Percentiles rank a stretch among this genome's conserved stretches.
Conservation (phyloP, 92 coral and sea anemone species). For the Umimayanthus chanpuru region DNA sequence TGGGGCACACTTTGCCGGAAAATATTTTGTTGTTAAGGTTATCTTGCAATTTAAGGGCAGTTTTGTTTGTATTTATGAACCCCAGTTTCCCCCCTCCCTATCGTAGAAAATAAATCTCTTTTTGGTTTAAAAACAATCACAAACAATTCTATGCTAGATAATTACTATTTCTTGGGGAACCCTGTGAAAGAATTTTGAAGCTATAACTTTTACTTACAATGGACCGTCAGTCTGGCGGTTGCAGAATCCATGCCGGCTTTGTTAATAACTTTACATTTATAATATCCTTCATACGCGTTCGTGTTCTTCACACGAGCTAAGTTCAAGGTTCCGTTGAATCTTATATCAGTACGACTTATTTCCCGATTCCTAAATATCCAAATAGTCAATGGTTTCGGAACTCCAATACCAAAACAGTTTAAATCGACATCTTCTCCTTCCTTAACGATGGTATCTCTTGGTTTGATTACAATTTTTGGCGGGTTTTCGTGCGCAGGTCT, state of each 20-base stretch:
- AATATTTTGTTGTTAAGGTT: too few relatives aligned
- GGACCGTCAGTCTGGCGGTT: constrained; percentile 7
- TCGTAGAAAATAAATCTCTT: too few relatives aligned
- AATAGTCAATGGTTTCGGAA: not conserved
- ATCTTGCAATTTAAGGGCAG: too few relatives aligned
- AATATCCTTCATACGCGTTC: not conserved
- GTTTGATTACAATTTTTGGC: not conserved
- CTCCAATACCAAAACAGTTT: constrained; percentile 2
- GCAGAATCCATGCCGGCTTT: not conserved
- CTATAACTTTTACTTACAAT: not conserved
- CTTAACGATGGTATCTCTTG: not conserved
- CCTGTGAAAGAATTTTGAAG: not conserved
- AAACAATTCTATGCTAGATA: too few relatives aligned
- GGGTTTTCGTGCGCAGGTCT: not conserved
- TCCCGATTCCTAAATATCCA: not conserved
- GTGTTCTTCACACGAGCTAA: not conserved
- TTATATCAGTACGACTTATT: not conserved
- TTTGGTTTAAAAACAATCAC: too few relatives aligned
- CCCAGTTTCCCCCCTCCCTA: too few relatives aligned
- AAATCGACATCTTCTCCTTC: constrained; percentile 1
- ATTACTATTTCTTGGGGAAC: too few relatives aligned
- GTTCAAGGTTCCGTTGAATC: not conserved
- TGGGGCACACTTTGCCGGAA: too few relatives aligned
- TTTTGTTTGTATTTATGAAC: too few relatives aligned
- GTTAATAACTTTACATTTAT: not conserved